Percentiles rank a stretch among this genome's conserved stretches.
phyloP scores from a whole-genome alignment of 2,888 invertebrate genomes.

The Aphidius colemani region DNA sequence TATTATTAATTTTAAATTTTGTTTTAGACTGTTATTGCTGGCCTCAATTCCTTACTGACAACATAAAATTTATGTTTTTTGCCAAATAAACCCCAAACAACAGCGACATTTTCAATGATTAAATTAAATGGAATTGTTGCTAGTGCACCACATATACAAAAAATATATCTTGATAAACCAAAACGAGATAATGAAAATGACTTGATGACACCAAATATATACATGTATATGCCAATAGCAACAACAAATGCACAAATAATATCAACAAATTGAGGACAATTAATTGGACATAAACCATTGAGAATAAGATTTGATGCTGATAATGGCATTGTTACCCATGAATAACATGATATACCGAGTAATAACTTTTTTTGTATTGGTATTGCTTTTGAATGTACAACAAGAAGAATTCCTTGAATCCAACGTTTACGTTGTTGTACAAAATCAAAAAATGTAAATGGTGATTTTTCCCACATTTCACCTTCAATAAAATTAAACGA shows the following conservation, averaged over 20 bases:
- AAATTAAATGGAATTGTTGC: slow-evolving; percentile 93
- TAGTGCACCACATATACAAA: slow-evolving; percentile 84
- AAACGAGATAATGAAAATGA: slow-evolving; percentile 90
- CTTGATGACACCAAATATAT: slow-evolving; percentile 95
- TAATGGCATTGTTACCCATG: slow-evolving; percentile 94
- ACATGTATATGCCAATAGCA: slow-evolving; percentile 96
- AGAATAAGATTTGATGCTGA: slow-evolving; percentile 88
- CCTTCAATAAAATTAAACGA: slow-evolving; percentile 95
- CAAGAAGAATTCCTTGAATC: slow-evolving; percentile 89
- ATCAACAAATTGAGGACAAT: slow-evolving; percentile 81
- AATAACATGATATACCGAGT: slow-evolving; percentile 87
- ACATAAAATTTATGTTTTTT: slow-evolving; percentile 97
- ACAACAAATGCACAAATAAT: slow-evolving; percentile 89
- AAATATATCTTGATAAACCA: slow-evolving; percentile 76
- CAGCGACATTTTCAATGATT: slow-evolving; percentile 92
- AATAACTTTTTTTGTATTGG: slow-evolving; percentile 79
- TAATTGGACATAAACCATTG: slow-evolving; percentile 85
- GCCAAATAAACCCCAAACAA: slow-evolving; percentile 91
- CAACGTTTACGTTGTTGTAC: slow-evolving; percentile 95
- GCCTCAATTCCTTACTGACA: slow-evolving; percentile 87
- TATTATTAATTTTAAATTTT: neutral
- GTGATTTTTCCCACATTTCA: slow-evolving; percentile 99
- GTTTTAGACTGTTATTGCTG: slow-evolving; percentile 62
- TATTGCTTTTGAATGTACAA: slow-evolving; percentile 85
- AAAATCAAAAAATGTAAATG: slow-evolving; percentile 93